Percentiles rank a stretch among this genome's conserved stretches.
Conservation (phyloP, 2,888 invertebrate species). For the Harpalus rubripes region DNA sequence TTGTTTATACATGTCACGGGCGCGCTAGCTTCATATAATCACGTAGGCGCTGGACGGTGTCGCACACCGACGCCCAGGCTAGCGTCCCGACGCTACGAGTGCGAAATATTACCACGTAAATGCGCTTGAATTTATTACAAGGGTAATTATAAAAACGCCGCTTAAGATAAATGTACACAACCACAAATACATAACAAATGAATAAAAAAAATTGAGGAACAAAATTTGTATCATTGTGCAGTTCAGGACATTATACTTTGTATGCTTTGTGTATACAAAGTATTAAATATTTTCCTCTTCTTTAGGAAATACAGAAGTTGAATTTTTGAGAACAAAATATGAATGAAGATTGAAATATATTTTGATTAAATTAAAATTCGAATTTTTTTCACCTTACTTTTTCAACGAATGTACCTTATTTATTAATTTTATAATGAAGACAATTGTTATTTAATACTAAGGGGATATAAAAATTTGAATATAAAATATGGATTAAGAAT, state of each 20-base stretch:
- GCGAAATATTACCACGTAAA: slow-evolving; percentile 64
- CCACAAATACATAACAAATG: slow-evolving; percentile 17
- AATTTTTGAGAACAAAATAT: no score
- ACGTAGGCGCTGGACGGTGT: slow-evolving; percentile 18
- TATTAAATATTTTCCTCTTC: no score
- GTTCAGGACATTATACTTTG: neutral
- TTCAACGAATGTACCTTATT: no score
- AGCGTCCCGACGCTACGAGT: slow-evolving; percentile 24
- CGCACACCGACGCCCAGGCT: slow-evolving; percentile 7
- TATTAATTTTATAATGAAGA: no score
- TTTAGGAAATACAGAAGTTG: no score
- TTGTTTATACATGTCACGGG: slow-evolving; percentile 60
- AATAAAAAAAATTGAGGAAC: neutral
- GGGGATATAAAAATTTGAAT: no score
- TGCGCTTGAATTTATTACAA: slow-evolving; percentile 57
- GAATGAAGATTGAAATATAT: no score
- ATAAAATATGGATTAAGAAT: no score
- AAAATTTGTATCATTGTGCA: neutral
- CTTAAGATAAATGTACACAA: slow-evolving; percentile 53
- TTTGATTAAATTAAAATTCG: no score
- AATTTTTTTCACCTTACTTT: no score
- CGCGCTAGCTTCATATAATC: slow-evolving; percentile 55
- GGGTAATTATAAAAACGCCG: slow-evolving; percentile 63
- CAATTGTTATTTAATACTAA: no score
- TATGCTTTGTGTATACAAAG: neutral